Evolutionary conservation across 1,140 invertebrate genomes (phyloP).

Genomic region (Drosophila trapezifrons): DNA sequence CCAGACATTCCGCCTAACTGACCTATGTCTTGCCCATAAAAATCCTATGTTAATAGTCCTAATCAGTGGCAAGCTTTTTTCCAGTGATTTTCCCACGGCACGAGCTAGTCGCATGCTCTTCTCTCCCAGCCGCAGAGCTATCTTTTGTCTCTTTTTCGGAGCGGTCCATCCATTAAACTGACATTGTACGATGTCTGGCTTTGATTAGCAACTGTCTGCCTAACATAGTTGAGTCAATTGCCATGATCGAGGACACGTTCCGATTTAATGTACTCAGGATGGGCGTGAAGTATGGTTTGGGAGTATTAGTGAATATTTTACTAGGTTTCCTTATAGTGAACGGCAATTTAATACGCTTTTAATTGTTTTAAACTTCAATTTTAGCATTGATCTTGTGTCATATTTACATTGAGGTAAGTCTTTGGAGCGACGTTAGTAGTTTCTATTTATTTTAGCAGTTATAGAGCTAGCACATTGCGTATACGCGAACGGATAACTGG

Average conservation of each 20-base stretch:
- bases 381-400: neutral
- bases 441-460: neutral
- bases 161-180: constrained; percentile 24
- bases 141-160: constrained; percentile 40
- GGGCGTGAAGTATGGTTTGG: neutral
- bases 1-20: constrained; percentile 45
- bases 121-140: constrained; percentile 2
- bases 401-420: constrained; percentile 2
- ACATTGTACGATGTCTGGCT: constrained; percentile 58
- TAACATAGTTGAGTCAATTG: constrained; percentile 32
- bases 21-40: constrained; percentile 38
- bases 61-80: constrained; percentile 39
- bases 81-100: constrained; percentile 48
- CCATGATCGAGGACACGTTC: constrained; percentile 13
- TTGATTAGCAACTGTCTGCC: constrained; percentile 47
- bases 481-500: constrained; percentile 1
- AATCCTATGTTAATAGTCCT: constrained; percentile 35
- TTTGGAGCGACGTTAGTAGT: neutral
- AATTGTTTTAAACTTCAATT: constrained; percentile 3
- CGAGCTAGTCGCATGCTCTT: constrained; percentile 40
- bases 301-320: neutral
- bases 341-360: constrained; percentile 1
- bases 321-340: neutral
- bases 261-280: neutral
- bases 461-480: neutral